These are phyloP conservation scores for Spinus pinus DNA, from an alignment of 2,797 vertebrate genomes.

Conservation along the genomic window DNA sequence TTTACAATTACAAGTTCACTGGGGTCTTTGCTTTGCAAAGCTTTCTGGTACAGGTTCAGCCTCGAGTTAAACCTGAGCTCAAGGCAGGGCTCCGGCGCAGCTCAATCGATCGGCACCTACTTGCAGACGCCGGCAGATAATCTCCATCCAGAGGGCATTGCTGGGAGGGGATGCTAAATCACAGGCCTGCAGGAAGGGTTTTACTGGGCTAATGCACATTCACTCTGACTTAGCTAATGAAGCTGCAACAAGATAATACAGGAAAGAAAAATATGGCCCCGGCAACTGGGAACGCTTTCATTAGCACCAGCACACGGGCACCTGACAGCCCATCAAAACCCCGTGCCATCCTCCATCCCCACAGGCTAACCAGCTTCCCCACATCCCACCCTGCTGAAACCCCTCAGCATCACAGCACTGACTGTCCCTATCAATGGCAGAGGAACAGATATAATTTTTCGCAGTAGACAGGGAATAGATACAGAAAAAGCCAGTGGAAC, in stretches of 20 bases:
- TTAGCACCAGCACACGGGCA: constrained; percentile 28
- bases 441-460: neutral
- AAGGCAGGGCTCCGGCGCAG: neutral
- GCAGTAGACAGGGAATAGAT: neutral
- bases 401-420: neutral
- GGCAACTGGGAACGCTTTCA: neutral
- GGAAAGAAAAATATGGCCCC: constrained; percentile 47
- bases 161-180: constrained; percentile 42
- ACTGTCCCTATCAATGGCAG: fast-evolving
- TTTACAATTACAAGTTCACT: constrained; percentile 55
- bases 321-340: constrained; percentile 40
- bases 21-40: constrained; percentile 40
- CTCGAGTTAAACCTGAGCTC: constrained; percentile 43
- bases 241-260: constrained; percentile 64
- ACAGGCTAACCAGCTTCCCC: neutral
- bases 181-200: constrained; percentile 47
- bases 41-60: constrained; percentile 27
- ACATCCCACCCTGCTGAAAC: neutral
- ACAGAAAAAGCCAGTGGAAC: neutral
- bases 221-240: constrained; percentile 59
- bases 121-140: neutral
- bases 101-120: constrained; percentile 26
- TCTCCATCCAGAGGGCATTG: constrained; percentile 52
- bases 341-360: neutral
- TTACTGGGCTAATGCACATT: constrained; percentile 55